These are phyloP conservation scores for Periophthalmus modestus DNA, from an alignment of 2,113 vertebrate species.

Conservation along the genomic window DNA sequence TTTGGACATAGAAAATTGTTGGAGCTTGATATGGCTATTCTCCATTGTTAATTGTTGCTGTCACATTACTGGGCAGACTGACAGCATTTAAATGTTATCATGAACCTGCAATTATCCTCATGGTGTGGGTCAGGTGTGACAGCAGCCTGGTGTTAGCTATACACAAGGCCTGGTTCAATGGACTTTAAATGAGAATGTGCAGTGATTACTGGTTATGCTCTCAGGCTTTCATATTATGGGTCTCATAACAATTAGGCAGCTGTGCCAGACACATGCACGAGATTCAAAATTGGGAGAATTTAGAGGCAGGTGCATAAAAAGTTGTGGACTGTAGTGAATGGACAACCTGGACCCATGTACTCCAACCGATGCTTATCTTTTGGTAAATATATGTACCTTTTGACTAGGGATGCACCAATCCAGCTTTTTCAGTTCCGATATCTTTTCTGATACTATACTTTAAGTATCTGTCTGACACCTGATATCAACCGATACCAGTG, in stretches of 20 bases:
- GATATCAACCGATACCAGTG: too few relatives aligned
- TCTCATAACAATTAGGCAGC: constrained; percentile 51
- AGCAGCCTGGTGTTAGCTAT: constrained; percentile 21
- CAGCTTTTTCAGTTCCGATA: too few relatives aligned
- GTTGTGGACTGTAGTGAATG: neutral
- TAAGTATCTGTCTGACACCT: too few relatives aligned
- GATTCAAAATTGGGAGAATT: constrained; percentile 20
- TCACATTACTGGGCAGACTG: neutral
- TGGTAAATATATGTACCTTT: neutral
- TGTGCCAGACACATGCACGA: constrained; percentile 50
- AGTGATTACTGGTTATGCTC: constrained; percentile 54
- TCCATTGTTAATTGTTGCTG: neutral
- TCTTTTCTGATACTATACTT: too few relatives aligned
- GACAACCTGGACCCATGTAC: neutral
- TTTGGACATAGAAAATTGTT: neutral
- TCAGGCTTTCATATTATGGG: constrained; percentile 45
- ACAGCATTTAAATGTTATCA: constrained; percentile 20
- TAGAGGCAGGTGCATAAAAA: neutral
- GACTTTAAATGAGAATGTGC: constrained; percentile 31
- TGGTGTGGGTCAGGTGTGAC: constrained; percentile 26
- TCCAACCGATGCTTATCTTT: neutral
- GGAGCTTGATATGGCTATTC: neutral
- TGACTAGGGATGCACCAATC: too few relatives aligned
- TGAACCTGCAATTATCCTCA: constrained; percentile 16
- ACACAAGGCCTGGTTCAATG: constrained; percentile 25